A percentile compares a stretch with the other conserved stretches of the same genome.
phyloP scores from a whole-genome alignment of 2,113 vertebrate genomes.

The Zosterops japonicus region DNA sequence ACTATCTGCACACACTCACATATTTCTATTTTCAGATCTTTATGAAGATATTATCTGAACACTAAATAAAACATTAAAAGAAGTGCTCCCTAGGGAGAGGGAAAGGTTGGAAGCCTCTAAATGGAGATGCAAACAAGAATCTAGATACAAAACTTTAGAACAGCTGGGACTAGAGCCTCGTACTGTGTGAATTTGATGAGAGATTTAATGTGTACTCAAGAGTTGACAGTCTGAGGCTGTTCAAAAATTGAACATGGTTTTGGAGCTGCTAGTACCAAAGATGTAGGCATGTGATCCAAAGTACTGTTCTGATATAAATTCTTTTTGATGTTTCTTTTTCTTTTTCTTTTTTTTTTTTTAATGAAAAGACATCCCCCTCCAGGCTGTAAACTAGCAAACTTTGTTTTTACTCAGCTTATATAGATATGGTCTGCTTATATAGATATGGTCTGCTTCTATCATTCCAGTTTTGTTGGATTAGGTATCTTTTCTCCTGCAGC shows the following conservation, averaged over 20 bases:
- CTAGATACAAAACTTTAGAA: neutral
- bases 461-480: neutral
- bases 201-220: neutral
- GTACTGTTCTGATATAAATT: neutral
- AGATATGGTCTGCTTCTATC: neutral
- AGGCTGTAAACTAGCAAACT: neutral
- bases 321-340: neutral
- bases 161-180: neutral
- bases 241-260: neutral
- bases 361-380: accelerated
- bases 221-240: neutral
- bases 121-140: neutral
- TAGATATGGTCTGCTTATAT: neutral
- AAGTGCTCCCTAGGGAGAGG: neutral
- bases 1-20: neutral
- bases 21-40: neutral
- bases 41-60: neutral
- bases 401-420: neutral
- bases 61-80: conserved; percentile 13
- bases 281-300: neutral
- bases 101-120: neutral
- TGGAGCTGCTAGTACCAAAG: neutral
- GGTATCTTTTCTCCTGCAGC: neutral
- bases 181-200: neutral
- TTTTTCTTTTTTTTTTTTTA: too few species aligned